Conservation (phyloP, 2,797 vertebrate species). For the Characodon lateralis region DNA sequence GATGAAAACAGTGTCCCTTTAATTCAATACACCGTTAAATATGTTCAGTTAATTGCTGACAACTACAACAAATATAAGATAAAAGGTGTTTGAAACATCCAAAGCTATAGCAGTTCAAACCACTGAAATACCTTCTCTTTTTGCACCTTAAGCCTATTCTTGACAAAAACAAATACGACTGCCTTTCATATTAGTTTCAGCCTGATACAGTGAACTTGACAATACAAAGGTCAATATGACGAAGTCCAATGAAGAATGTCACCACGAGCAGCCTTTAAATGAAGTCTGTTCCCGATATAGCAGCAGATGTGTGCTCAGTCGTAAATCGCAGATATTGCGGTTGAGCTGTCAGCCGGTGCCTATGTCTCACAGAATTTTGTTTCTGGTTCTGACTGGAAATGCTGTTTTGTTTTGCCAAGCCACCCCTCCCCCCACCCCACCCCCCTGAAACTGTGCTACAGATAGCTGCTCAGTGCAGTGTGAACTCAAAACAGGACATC, state of each 20-base stretch:
- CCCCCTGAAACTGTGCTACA: conserved; percentile 26
- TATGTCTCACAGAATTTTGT: conserved; percentile 58
- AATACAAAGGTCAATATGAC: conserved; percentile 56
- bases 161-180: conserved; percentile 24
- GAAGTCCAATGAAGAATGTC: conserved; percentile 29
- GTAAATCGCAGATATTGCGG: conserved; percentile 66
- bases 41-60: neutral
- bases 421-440: too few relatives aligned
- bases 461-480: conserved; percentile 37
- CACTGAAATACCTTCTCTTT: neutral
- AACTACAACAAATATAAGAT: neutral
- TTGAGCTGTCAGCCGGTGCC: conserved; percentile 60
- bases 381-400: conserved; percentile 69
- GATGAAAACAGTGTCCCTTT: neutral
- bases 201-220: conserved; percentile 28
- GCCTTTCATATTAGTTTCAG: conserved; percentile 29
- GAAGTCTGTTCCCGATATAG: conserved; percentile 61
- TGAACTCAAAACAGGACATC: conserved; percentile 59
- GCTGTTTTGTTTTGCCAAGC: conserved; percentile 52
- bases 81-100: neutral
- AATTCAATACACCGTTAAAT: neutral
- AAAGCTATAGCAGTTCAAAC: neutral
- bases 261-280: conserved; percentile 31
- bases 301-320: conserved; percentile 50
- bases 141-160: neutral